Percentiles rank a stretch among this genome's conserved stretches.
Evolutionary conservation across 2,113 vertebrate genomes (phyloP).

Genomic region (Colossoma macropomum): DNA sequence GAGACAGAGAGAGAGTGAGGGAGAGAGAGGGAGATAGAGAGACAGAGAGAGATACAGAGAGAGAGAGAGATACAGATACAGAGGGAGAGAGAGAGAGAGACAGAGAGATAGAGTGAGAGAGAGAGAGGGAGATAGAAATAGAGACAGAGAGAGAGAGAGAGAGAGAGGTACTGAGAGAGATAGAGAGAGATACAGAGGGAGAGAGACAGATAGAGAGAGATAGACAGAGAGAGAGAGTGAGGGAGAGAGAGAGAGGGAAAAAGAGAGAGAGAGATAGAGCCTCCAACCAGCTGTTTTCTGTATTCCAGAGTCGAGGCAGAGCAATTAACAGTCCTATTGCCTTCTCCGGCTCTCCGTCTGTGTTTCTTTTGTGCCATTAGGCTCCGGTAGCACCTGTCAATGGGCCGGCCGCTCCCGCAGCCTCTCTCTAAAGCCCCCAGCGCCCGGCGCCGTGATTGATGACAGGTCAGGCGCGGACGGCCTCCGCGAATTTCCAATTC

Average conservation of each 20-base stretch:
- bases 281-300: constrained; percentile 53
- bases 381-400: constrained; percentile 71
- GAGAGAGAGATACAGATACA: background rate
- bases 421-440: constrained; percentile 55
- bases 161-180: background rate
- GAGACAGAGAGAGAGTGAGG: no score
- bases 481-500: constrained; percentile 76
- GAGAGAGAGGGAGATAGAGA: background rate
- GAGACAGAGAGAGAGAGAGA: background rate
- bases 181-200: background rate
- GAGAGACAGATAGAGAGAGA: background rate
- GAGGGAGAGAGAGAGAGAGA: background rate
- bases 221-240: background rate
- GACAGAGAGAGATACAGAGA: no score
- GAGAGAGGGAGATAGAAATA: background rate
- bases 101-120: background rate
- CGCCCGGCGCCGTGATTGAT: constrained; percentile 76
- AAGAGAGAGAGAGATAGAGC: background rate
- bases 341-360: constrained; percentile 52
- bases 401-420: constrained; percentile 55
- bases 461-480: constrained; percentile 75
- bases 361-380: constrained; percentile 63
- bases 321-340: constrained; percentile 61
- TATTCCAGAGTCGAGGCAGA: constrained; percentile 56
- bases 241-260: background rate